Conservation (phyloP, 2,113 vertebrate genomes). For the human region GRCh38 chr15:38705501-38706000, state of each 20-base stretch:
- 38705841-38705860: neutral
- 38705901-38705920: too few species aligned
- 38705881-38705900: neutral
- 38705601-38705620: neutral
- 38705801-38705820: neutral
- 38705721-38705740: neutral
- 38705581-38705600: neutral
- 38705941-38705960: neutral
- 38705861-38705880: neutral
- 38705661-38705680: too few species aligned
- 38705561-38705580: neutral
- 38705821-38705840: neutral
- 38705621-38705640: neutral
- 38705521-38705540: neutral
- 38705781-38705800: neutral
- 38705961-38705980: too few species aligned
- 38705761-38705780: neutral
- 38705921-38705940: neutral
- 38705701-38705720: neutral
- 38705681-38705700: neutral
- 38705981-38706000: neutral
- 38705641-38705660: neutral
- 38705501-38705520: neutral
- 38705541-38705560: too few species aligned
- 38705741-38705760: neutral